Conservation (phyloP, 2,888 invertebrate genomes). For the Agapostemon virescens region DNA sequence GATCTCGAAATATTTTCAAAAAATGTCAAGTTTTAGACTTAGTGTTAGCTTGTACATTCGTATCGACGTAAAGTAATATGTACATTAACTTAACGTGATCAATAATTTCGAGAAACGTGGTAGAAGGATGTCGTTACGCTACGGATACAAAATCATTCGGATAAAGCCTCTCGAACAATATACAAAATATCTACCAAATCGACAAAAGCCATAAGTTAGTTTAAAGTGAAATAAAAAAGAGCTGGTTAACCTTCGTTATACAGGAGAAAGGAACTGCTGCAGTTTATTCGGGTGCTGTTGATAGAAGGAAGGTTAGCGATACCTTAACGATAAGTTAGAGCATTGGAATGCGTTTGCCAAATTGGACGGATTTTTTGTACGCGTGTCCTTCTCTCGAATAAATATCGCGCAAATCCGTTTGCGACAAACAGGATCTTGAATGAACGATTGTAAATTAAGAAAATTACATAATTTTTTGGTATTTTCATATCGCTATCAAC, state of each 20-base stretch:
- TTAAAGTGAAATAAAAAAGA: constrained; percentile 26
- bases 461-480: not conserved
- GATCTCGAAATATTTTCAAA: too few species aligned
- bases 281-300: constrained; percentile 31
- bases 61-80: too few species aligned
- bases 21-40: too few species aligned
- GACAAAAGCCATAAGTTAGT: constrained; percentile 18
- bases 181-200: constrained; percentile 27
- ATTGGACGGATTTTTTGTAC: not conserved
- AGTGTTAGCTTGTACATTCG: not conserved
- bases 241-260: constrained; percentile 46
- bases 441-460: not conserved
- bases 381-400: not conserved
- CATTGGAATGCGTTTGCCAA: not conserved
- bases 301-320: constrained; percentile 21
- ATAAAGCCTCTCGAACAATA: not conserved
- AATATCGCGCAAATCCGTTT: not conserved
- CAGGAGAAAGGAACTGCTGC: constrained; percentile 37
- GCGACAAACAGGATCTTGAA: not conserved
- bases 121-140: not conserved
- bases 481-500: not conserved
- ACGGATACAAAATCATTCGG: not conserved
- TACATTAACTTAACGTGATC: not conserved
- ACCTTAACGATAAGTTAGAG: constrained; percentile 14
- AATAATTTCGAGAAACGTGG: not conserved